Evolutionary conservation across 2,797 vertebrate genomes (phyloP).

Genomic region (Hippoglossus hippoglossus): DNA sequence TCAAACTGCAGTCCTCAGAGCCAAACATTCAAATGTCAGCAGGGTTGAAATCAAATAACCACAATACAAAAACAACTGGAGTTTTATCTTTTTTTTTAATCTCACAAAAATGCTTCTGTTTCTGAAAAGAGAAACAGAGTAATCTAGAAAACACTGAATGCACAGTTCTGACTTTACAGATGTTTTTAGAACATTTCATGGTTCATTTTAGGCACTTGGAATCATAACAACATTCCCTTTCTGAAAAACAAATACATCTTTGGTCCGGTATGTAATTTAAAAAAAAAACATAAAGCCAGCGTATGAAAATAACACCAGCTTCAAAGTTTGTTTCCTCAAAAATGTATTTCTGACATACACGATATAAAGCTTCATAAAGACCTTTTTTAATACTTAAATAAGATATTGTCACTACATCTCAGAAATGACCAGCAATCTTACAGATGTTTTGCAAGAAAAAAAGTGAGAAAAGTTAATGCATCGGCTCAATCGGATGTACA

Average conservation of each 20-base stretch:
- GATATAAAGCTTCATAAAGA: constrained; percentile 65
- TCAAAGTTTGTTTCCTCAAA: constrained; percentile 61
- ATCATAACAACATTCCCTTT: constrained; percentile 80
- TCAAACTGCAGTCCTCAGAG: neutral
- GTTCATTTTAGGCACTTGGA: constrained; percentile 86
- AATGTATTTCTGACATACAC: constrained; percentile 61
- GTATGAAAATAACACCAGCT: constrained; percentile 72
- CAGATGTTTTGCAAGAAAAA: constrained; percentile 75
- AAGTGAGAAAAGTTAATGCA: constrained; percentile 47
- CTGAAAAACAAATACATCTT: constrained; percentile 80
- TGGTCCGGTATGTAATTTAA: constrained; percentile 80
- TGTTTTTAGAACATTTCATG: constrained; percentile 72
- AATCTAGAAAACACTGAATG: constrained; percentile 78
- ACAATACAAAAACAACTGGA: constrained; percentile 52
- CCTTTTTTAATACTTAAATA: constrained; percentile 70
- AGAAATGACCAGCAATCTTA: constrained; percentile 82
- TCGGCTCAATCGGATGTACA: constrained; percentile 83
- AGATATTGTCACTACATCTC: constrained; percentile 77
- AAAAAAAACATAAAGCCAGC: constrained; percentile 71
- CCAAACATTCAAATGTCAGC: constrained; percentile 26
- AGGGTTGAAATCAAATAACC: constrained; percentile 55
- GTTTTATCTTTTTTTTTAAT: constrained; percentile 76
- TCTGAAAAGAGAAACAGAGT: constrained; percentile 79
- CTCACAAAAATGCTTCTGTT: constrained; percentile 80
- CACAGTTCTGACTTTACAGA: constrained; percentile 76